Percentiles rank a stretch among this genome's conserved stretches.
These are phyloP conservation scores for Latrodectus elegans DNA, from an alignment of 2,888 invertebrate species.

Conservation along the genomic window DNA sequence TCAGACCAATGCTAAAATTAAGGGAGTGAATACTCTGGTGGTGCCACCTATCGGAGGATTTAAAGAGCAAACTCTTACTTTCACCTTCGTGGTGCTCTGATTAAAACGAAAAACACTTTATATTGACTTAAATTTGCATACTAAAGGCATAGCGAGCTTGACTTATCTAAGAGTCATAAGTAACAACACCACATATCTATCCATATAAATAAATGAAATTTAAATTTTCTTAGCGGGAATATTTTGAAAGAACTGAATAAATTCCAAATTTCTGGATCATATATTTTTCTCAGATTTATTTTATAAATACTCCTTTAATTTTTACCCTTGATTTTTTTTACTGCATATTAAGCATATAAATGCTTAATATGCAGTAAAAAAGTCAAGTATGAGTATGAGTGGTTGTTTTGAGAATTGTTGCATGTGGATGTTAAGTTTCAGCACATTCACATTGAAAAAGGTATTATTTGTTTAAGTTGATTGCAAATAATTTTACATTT, in stretches of 20 bases:
- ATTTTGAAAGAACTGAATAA: not conserved
- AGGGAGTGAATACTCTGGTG: too few species aligned
- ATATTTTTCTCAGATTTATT: not conserved
- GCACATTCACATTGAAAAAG: too few species aligned
- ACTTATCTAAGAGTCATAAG: not conserved
- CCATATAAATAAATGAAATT: not conserved
- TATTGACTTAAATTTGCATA: not conserved
- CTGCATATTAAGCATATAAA: too few species aligned
- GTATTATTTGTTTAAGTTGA: too few species aligned
- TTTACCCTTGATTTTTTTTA: too few species aligned
- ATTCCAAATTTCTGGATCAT: not conserved
- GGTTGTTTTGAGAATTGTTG: too few species aligned
- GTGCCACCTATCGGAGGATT: too few species aligned
- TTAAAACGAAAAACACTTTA: not conserved
- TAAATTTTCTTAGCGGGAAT: not conserved
- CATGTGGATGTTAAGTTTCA: too few species aligned
- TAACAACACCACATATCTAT: not conserved
- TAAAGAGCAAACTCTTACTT: not conserved
- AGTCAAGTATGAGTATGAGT: too few species aligned
- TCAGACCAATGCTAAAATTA: too few species aligned
- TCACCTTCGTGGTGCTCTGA: not conserved
- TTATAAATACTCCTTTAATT: not conserved
- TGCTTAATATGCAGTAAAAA: too few species aligned
- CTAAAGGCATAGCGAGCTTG: not conserved
- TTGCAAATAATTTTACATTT: too few species aligned